Percentiles rank a stretch among this genome's conserved stretches.
Evolutionary conservation across 2,888 invertebrate species (phyloP).

Genomic region (Amiota minor): DNA sequence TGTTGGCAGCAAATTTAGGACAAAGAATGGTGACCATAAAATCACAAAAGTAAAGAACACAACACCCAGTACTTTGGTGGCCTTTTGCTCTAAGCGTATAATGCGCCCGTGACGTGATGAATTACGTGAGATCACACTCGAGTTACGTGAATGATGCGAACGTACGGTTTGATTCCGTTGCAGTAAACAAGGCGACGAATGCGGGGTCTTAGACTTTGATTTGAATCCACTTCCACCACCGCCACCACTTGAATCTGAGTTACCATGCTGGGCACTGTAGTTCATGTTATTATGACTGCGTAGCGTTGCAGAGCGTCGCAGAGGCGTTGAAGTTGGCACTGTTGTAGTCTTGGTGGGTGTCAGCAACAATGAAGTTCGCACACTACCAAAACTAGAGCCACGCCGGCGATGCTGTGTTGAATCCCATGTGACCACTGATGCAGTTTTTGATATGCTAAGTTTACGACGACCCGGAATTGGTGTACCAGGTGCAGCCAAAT

Average conservation of each 20-base stretch:
- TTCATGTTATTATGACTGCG: constrained; percentile 75
- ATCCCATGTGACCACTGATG: constrained; percentile 82
- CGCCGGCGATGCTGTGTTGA: constrained; percentile 78
- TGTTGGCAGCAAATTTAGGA: constrained; percentile 88
- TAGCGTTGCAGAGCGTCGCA: constrained; percentile 78
- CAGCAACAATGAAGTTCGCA: constrained; percentile 78
- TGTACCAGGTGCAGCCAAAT: constrained; percentile 73
- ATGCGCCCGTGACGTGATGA: constrained; percentile 88
- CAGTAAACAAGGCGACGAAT: constrained; percentile 76
- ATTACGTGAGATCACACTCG: constrained; percentile 86
- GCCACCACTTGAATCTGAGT: constrained; percentile 12
- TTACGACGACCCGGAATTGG: constrained; percentile 69
- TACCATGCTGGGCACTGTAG: constrained; percentile 46
- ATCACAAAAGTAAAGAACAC: constrained; percentile 96
- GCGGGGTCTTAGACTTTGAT: constrained; percentile 74
- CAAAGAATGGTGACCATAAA: constrained; percentile 96
- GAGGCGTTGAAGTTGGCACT: constrained; percentile 67
- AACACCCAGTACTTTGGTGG: constrained; percentile 94
- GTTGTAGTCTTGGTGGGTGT: constrained; percentile 73
- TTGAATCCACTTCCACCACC: constrained; percentile 33
- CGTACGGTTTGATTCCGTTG: constrained; percentile 77
- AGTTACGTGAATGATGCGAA: constrained; percentile 84
- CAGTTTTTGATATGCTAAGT: constrained; percentile 74
- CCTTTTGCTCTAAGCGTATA: constrained; percentile 93
- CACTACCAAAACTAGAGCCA: constrained; percentile 83